phyloP scores from a whole-genome alignment of 1,140 invertebrate genomes.

The Drosophila sechellia region DNA sequence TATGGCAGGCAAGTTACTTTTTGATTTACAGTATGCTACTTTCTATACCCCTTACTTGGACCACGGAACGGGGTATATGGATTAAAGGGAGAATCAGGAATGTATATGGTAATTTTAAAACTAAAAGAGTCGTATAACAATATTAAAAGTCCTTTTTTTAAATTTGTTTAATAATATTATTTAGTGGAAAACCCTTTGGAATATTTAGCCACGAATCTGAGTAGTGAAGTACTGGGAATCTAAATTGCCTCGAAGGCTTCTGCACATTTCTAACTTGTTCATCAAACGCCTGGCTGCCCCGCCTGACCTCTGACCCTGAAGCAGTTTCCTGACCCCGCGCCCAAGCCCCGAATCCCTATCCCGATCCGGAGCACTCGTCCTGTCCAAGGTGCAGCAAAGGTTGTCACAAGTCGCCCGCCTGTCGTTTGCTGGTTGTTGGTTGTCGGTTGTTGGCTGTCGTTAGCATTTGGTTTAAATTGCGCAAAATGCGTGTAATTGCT shows the following conservation, averaged over 20 bases:
- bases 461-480: conserved; percentile 84
- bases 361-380: neutral
- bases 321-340: conserved; percentile 5
- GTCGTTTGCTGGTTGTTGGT: conserved; percentile 60
- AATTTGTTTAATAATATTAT: too few relatives aligned
- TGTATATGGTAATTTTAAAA: too few relatives aligned
- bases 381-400: conserved; percentile 76
- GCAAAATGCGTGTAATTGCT: conserved; percentile 84
- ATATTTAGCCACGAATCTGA: too few relatives aligned
- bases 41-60: conserved; percentile 17
- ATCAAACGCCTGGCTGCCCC: conserved; percentile 63
- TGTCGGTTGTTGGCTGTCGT: conserved; percentile 70
- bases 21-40: conserved; percentile 80
- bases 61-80: conserved; percentile 7
- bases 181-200: too few relatives aligned
- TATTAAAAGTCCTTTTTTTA: too few relatives aligned
- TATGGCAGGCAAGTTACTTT: conserved; percentile 79
- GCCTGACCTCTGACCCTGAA: conserved; percentile 2
- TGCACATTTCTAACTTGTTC: conserved; percentile 49
- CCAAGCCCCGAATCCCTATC: neutral
- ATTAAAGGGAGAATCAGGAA: neutral
- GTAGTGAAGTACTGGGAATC: conserved; percentile 10
- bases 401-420: conserved; percentile 65
- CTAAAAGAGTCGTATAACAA: too few relatives aligned
- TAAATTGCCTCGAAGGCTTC: neutral